Evolutionary conservation across 2,888 invertebrate genomes (phyloP), one percentile per base, ranked within the genome.

Genomic region (Rhagium mordax): DNA sequence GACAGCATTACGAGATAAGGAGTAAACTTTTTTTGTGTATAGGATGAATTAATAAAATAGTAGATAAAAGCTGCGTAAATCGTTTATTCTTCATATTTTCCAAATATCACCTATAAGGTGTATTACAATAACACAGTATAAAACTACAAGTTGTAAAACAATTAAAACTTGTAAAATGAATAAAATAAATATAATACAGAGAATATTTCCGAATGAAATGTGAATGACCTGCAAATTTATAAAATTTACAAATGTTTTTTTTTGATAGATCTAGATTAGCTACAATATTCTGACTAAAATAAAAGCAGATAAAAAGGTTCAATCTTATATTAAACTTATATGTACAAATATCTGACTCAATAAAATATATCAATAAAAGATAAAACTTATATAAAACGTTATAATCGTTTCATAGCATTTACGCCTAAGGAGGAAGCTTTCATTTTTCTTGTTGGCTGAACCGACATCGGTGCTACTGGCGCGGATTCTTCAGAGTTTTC

Each of bases 361-460:
- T 85, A 84, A 84, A 84, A 82, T 84, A 83, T 82, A 80, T 78
- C 70, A 74, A 78, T 81, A 81, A 82, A 78, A 79, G 74, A 75
- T 81, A 83, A 82, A 82, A 82, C 81, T 82, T 82, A 81, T 77
- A 79, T 60, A 68, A 78, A 78, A 69, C 81, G 84, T 91, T 92
- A 93, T 90, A 93, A 92, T 88, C 93, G 91, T 81, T 94, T 92
- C 83, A 94, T 89, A 80, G 92, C 91, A 80, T 92, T 92, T 83
- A 91, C 91, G 82, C 91, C 92, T 80, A 92, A 87, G 72, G 91
- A 91, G 81, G 91, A 90, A 81, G 92, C 90, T 87, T 92, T 92
- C 82, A 93, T 92, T 90, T 95, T 95, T 86, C 95, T 92, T 82
- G 94, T 94, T 78, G 95, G 95, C 88, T 95, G 95, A 86, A 95